phyloP scores from a whole-genome alignment of 2,797 vertebrate species.

The Picus viridis region DNA sequence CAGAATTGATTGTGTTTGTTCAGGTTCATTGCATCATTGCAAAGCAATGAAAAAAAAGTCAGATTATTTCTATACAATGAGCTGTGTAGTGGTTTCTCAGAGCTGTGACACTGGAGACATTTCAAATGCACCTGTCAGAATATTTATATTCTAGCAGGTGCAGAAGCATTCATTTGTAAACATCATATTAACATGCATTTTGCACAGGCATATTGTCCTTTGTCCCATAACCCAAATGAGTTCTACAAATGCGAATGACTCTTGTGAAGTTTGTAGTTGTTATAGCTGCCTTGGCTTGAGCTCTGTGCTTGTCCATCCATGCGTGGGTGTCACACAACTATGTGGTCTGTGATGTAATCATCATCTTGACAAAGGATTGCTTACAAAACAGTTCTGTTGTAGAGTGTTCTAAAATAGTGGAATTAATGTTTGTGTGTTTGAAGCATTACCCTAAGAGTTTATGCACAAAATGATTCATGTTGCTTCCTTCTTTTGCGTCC shows the following conservation, averaged over 20 bases:
- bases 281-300: background rate
- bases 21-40: background rate
- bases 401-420: background rate
- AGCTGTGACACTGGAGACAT: background rate
- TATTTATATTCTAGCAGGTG: background rate
- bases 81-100: background rate
- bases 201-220: background rate
- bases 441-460: background rate
- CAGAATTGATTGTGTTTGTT: background rate
- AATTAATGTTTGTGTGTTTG: background rate
- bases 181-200: background rate
- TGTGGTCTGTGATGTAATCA: background rate
- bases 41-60: background rate
- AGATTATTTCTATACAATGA: background rate
- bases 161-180: background rate
- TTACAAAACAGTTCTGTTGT: background rate
- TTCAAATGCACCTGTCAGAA: background rate
- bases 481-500: background rate
- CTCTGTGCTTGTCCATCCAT: background rate
- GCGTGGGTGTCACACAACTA: background rate
- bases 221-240: background rate
- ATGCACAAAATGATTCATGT: background rate
- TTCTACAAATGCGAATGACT: slow-evolving; percentile 4
- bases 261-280: background rate
- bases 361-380: background rate